Conservation (phyloP, 2,113 vertebrate genomes). For the Seriola quinqueradiata region DNA sequence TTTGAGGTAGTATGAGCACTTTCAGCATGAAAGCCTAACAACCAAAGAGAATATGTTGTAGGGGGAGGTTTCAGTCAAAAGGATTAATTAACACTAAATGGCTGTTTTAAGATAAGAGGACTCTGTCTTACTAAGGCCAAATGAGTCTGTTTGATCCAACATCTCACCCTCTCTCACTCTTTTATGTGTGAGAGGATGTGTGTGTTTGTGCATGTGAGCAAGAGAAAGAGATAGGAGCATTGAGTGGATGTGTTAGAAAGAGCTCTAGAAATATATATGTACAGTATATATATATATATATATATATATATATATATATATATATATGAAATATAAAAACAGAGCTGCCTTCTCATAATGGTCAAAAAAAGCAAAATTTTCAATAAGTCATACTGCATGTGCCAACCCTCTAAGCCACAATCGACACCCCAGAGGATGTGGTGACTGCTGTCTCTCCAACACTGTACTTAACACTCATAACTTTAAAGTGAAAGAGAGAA, state of each 20-base stretch:
- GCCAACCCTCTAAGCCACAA: slow-evolving; percentile 28
- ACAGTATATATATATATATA: neutral
- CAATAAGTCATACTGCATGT: slow-evolving; percentile 23
- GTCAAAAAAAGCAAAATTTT: slow-evolving; percentile 35
- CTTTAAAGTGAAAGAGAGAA: slow-evolving; percentile 23
- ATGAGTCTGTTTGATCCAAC: slow-evolving; percentile 75
- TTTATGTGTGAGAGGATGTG: slow-evolving; percentile 37
- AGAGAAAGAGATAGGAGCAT: neutral
- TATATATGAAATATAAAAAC: neutral
- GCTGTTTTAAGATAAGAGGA: slow-evolving; percentile 76
- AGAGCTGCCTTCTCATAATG: slow-evolving; percentile 25
- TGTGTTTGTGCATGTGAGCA: slow-evolving; percentile 30
- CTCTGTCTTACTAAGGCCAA: slow-evolving; percentile 70
- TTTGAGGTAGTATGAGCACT: slow-evolving; percentile 60
- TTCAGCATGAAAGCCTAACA: slow-evolving; percentile 65
- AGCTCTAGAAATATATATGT: slow-evolving; percentile 26
- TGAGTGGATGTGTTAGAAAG: slow-evolving; percentile 24
- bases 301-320: slow-evolving; percentile 11
- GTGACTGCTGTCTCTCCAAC: slow-evolving; percentile 38
- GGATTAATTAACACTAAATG: slow-evolving; percentile 81
- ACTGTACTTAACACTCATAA: neutral
- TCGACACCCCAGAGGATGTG: slow-evolving; percentile 21
- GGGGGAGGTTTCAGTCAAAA: slow-evolving; percentile 71
- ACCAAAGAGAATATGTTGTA: slow-evolving; percentile 66
- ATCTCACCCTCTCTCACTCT: slow-evolving; percentile 41